Percentiles rank a stretch among this genome's conserved stretches.
These are phyloP conservation scores for Micromys minutus DNA, from an alignment of 2,113 vertebrate species.

Conservation along the genomic window DNA sequence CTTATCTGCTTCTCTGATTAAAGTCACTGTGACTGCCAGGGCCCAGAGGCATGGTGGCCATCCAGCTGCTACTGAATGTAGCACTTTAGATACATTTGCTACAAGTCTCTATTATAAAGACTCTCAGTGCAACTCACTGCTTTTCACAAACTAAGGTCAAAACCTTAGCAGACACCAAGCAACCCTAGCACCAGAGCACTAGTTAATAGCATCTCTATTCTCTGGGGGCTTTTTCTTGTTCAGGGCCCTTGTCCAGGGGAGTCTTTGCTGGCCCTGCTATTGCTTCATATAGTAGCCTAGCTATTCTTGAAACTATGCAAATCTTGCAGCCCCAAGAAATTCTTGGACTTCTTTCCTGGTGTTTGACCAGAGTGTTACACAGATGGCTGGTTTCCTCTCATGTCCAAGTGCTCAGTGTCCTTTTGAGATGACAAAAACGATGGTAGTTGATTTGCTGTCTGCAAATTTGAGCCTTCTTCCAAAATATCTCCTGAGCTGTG, in stretches of 20 bases:
- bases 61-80: neutral
- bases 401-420: neutral
- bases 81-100: neutral
- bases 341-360: neutral
- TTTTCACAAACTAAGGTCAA: neutral
- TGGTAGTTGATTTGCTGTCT: neutral
- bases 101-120: neutral
- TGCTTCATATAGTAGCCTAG: neutral
- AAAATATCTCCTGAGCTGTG: neutral
- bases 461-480: neutral
- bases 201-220: neutral
- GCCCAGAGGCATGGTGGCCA: neutral
- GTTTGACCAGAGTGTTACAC: neutral
- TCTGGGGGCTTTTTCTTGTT: neutral
- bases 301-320: neutral
- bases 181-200: neutral
- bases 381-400: neutral
- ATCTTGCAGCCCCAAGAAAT: neutral
- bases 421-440: neutral
- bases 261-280: neutral
- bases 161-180: neutral
- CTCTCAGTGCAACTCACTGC: neutral
- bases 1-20: neutral
- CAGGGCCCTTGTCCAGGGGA: neutral
- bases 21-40: neutral